Percentiles rank a stretch among this genome's conserved stretches.
These are phyloP conservation scores for Dolomedes plantarius DNA, from an alignment of 2,888 invertebrate genomes.

Conservation along the genomic window DNA sequence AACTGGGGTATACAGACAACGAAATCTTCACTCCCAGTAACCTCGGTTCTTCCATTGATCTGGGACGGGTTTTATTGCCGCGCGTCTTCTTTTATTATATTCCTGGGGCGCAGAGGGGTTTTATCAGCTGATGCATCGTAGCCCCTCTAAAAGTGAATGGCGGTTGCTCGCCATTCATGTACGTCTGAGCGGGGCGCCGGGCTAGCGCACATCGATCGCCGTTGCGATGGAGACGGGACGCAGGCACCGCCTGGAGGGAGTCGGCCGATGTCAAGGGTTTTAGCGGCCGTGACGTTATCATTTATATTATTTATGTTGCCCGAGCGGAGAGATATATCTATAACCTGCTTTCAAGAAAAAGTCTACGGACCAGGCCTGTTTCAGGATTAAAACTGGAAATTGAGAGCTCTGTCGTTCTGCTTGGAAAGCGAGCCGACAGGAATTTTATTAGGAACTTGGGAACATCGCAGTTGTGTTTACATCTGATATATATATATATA, in stretches of 20 bases:
- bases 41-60: neutral
- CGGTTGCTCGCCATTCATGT: slow-evolving; percentile 18
- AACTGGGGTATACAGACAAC: no score
- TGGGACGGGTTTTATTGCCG: neutral
- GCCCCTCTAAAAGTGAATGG: neutral
- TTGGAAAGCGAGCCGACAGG: no score
- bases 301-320: neutral
- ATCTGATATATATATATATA: no score
- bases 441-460: no score
- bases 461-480: no score
- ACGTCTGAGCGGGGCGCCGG: slow-evolving; percentile 17
- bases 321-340: neutral
- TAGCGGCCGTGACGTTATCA: neutral
- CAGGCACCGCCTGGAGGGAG: neutral
- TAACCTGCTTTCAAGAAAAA: no score
- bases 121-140: slow-evolving; percentile 23
- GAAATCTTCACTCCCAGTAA: neutral
- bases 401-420: no score
- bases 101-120: neutral
- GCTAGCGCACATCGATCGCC: slow-evolving; percentile 31
- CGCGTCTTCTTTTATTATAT: neutral
- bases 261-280: neutral
- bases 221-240: slow-evolving; percentile 46
- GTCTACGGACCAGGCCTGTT: no score
- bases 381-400: no score